These are phyloP conservation scores for Bergia sp. DNA, from an alignment of 92 coral and sea anemone genomes.

Conservation along the genomic window DNA sequence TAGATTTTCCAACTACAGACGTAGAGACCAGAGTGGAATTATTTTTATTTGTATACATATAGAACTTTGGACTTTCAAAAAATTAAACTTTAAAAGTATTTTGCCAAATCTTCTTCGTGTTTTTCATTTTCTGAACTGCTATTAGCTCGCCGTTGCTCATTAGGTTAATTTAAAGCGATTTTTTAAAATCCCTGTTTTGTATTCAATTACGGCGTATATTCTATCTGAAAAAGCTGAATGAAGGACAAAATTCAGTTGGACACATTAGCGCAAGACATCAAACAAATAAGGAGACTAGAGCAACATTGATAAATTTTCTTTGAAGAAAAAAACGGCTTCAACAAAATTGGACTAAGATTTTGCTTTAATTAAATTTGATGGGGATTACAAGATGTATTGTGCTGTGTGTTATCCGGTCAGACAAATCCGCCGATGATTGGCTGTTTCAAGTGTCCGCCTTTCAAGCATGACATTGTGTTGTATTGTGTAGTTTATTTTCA, in stretches of 20 bases:
- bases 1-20: too few relatives aligned
- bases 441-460: not conserved
- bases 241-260: too few relatives aligned
- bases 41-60: too few relatives aligned
- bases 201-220: not conserved
- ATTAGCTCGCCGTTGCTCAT: too few relatives aligned
- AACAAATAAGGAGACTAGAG: not conserved
- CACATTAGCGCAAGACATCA: not conserved
- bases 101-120: too few relatives aligned
- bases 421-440: slow-evolving; percentile 22
- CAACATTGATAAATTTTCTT: not conserved
- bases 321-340: not conserved
- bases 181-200: too few relatives aligned
- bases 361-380: not conserved
- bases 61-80: too few relatives aligned
- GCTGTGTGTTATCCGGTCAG: not conserved
- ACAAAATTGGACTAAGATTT: not conserved
- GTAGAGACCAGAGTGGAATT: too few relatives aligned
- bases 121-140: too few relatives aligned
- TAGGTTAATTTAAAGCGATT: too few relatives aligned
- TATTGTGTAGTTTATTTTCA: slow-evolving; percentile 3
- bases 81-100: too few relatives aligned
- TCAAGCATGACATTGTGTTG: slow-evolving; percentile 21
- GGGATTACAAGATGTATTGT: not conserved
- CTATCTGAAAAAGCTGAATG: too few relatives aligned